Percentiles rank a stretch among this genome's conserved stretches.
Conservation (phyloP, 1,140 invertebrate genomes). For the Acyrthosiphon pisum region DNA sequence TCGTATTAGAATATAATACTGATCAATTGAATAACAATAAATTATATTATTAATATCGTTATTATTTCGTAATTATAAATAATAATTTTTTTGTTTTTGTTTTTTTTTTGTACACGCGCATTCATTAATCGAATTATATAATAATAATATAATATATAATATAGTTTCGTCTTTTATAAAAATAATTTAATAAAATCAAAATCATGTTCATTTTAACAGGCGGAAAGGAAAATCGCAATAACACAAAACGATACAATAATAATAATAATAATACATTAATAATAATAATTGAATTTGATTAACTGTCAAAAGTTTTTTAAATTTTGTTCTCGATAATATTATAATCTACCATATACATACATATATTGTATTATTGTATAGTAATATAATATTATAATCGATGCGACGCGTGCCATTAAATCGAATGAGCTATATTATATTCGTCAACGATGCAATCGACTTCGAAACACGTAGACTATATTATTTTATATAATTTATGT, state of each 20-base stretch:
- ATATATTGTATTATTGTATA: not conserved
- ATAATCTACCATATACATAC: not conserved
- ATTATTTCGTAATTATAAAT: not conserved
- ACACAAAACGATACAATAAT: not conserved
- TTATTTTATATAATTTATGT: not conserved
- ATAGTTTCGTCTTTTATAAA: not conserved
- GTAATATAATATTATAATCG: not conserved
- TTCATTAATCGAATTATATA: not conserved
- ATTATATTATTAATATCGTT: not conserved
- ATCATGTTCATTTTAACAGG: not conserved
- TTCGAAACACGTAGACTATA: not conserved
- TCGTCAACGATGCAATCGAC: not conserved
- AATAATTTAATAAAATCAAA: constrained; percentile 33
- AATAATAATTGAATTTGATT: not conserved
- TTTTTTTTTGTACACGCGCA: not conserved
- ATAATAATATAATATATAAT: not conserved
- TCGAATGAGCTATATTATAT: constrained; percentile 4
- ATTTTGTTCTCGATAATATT: too few species aligned
- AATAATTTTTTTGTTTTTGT: not conserved
- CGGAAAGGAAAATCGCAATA: not conserved
- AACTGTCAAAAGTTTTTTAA: not conserved
- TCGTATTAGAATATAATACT: not conserved
- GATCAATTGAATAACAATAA: not conserved
- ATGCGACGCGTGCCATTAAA: not conserved
- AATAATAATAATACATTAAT: not conserved